Evolutionary conservation across 2,888 invertebrate genomes (phyloP).

Genomic region (Psylliodes chrysocephalus): DNA sequence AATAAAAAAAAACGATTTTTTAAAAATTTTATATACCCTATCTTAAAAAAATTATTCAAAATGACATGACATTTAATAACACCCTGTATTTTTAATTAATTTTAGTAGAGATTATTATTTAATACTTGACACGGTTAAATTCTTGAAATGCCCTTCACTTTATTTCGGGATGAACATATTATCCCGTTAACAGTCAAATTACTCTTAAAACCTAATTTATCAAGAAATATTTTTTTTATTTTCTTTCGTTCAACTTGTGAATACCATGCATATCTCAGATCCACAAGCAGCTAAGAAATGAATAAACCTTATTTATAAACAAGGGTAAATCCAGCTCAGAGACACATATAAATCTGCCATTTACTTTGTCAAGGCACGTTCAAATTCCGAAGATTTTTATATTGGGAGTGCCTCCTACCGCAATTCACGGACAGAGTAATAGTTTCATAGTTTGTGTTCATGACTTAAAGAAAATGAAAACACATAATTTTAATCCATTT

Average conservation of each 20-base stretch:
- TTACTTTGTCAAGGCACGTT: conserved; percentile 36
- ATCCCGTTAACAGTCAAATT: conserved; percentile 26
- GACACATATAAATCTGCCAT: conserved; percentile 35
- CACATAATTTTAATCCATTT: no score
- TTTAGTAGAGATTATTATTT: no score
- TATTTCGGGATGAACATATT: conserved; percentile 13
- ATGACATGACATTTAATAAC: no score
- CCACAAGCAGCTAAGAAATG: conserved; percentile 17
- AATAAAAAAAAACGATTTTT: no score
- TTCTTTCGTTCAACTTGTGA: conserved; percentile 20
- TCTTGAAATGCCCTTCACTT: background rate
- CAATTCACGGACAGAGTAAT: background rate
- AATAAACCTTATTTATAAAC: conserved; percentile 36
- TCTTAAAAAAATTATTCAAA: no score
- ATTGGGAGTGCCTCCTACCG: conserved; percentile 22
- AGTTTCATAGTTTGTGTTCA: no score
- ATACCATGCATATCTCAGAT: conserved; percentile 25
- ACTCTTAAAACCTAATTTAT: conserved; percentile 15
- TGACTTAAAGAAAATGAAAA: no score
- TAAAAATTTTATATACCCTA: no score
- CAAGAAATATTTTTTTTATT: background rate
- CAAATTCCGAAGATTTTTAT: conserved; percentile 25
- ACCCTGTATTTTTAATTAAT: no score
- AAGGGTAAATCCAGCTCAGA: conserved; percentile 34
- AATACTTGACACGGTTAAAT: no score